Evolutionary conservation across 2,113 vertebrate species (phyloP).

Genomic region (Piaya cayana): DNA sequence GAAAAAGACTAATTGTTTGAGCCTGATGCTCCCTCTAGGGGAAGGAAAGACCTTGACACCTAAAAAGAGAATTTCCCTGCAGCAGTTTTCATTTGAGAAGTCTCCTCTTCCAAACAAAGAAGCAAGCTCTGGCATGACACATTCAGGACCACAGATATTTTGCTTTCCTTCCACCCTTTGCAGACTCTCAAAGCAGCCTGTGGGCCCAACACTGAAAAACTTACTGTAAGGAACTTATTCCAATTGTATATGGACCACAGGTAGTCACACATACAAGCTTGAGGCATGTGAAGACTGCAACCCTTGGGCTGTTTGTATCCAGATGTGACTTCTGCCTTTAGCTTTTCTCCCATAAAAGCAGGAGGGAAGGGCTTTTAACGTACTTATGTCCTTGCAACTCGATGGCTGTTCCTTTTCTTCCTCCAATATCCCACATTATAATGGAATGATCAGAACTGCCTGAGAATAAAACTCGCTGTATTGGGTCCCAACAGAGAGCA

Average conservation of each 20-base stretch:
- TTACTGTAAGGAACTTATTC: background rate
- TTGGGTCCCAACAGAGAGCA: slow-evolving; percentile 94
- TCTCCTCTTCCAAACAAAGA: background rate
- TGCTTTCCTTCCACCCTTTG: background rate
- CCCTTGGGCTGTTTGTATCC: slow-evolving; percentile 1
- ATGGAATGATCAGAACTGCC: slow-evolving; percentile 98
- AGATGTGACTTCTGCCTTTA: slow-evolving; percentile 4
- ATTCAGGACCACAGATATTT: background rate
- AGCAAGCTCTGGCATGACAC: background rate
- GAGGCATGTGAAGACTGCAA: background rate
- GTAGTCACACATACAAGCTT: background rate
- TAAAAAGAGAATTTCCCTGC: background rate
- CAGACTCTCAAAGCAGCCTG: background rate
- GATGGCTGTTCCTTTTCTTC: slow-evolving; percentile 95
- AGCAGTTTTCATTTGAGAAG: background rate
- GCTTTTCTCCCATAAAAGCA: slow-evolving; percentile 10
- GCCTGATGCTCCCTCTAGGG: slow-evolving; percentile 48
- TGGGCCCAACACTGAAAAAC: background rate
- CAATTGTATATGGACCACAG: background rate
- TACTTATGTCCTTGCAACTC: slow-evolving; percentile 99
- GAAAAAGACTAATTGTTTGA: background rate
- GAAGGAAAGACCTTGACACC: background rate
- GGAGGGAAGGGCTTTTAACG: slow-evolving; percentile 22
- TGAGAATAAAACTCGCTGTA: slow-evolving; percentile 91
- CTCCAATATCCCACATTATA: slow-evolving; percentile 99